Evolutionary conservation across 92 coral and sea anemone genomes (phyloP), one percentile per base, ranked within the genome.

Genomic region (Phenganax stokvisi): DNA sequence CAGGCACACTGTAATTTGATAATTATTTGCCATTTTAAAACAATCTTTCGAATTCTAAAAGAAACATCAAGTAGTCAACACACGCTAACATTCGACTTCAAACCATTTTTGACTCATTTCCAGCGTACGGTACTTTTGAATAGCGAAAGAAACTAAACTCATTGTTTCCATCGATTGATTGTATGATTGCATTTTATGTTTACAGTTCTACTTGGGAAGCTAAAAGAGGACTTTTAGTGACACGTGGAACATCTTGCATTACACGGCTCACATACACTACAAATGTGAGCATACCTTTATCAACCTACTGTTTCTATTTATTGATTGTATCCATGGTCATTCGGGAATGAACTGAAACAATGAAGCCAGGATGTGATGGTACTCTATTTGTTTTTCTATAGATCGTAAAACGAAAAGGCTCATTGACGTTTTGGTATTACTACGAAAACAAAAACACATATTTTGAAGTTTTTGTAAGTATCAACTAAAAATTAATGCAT

Each of bases 401-500:
- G 83, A 79, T 87, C 89, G 94, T 90, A 87, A 12, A 85, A 88
- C 80, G 90, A 75, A 74, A 90, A 88, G 88, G 98, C 89, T 20
- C 79, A 76, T 87, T 94, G 20, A 81, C 88, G 56, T 94, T 94
- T 86, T 87, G 84, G 64, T 94, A 94, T 85, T 90, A 92, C 70
- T 92, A 61, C 79, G 87, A 80, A 80, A 1, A 12, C 58, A 27
- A 86, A 84, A 92, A 90, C 61, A 80, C 88, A 58, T 59, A 63
- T 10, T 94, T 94, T 84, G 86, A 92, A 47, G 92, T 90, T 64
- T 94, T 83, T 89, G 98, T 94, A 84, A 94, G 98, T 94, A 77
- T 66, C 3, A 37, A 37, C 47, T 2, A 37, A 37, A 37, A 37
- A 2, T 37, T 37, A 37, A 37, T 37, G 47, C 47, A 37, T 37